These are phyloP conservation scores for Neodiprion lecontei DNA, from an alignment of 1,140 invertebrate species.

Conservation along the genomic window DNA sequence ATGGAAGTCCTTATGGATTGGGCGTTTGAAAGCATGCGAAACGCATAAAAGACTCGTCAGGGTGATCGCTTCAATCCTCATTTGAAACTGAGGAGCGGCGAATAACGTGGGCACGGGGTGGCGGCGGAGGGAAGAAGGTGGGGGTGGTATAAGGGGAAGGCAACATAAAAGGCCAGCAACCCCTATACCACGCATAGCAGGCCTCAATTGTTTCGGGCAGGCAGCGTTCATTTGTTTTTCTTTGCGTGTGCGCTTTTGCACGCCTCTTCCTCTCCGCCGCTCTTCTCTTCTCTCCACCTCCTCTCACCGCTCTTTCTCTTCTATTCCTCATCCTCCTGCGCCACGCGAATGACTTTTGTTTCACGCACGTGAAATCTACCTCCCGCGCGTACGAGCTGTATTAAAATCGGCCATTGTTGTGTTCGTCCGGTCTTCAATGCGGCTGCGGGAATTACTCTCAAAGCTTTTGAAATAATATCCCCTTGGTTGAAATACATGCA, in stretches of 20 bases:
- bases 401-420: conserved; percentile 42
- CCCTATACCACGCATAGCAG: conserved; percentile 16
- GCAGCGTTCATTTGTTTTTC: conserved; percentile 29
- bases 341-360: conserved; percentile 32
- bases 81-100: conserved; percentile 21
- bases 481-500: conserved; percentile 11
- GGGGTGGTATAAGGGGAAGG: conserved; percentile 17
- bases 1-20: neutral
- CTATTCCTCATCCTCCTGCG: neutral
- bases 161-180: conserved; percentile 36
- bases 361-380: conserved; percentile 33
- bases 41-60: conserved; percentile 35
- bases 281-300: conserved; percentile 10
- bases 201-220: conserved; percentile 20
- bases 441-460: conserved; percentile 27
- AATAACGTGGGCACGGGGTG: conserved; percentile 11
- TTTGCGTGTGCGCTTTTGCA: conserved; percentile 20
- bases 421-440: conserved; percentile 27
- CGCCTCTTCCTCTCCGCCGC: neutral
- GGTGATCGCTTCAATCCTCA: conserved; percentile 35
- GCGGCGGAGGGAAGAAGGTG: conserved; percentile 19
- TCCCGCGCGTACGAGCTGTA: conserved; percentile 30
- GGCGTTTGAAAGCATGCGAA: conserved; percentile 35
- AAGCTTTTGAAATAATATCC: conserved; percentile 36
- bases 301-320: neutral